Conservation (phyloP, 2,888 invertebrate species). For the Chelonus formosanus region DNA sequence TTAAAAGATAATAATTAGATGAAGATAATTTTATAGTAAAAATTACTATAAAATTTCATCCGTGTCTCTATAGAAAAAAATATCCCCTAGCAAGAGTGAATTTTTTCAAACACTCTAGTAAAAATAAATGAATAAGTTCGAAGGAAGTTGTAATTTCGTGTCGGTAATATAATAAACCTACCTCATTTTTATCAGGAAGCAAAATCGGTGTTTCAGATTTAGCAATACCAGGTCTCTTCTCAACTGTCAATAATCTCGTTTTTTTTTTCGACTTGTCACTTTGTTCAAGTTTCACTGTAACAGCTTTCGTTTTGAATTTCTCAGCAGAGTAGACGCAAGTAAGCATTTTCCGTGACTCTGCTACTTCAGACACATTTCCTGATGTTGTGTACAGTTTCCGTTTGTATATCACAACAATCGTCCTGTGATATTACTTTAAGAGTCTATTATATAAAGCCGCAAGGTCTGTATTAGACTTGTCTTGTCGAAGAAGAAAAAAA, state of each 20-base stretch:
- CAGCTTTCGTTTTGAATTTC: constrained; percentile 58
- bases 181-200: constrained; percentile 46
- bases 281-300: constrained; percentile 55
- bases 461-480: no score
- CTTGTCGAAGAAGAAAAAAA: not conserved
- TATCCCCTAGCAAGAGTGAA: no score
- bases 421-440: no score
- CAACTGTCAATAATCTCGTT: constrained; percentile 50
- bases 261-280: constrained; percentile 55
- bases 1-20: no score
- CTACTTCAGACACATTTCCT: constrained; percentile 20
- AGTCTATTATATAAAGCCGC: no score
- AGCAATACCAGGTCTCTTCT: constrained; percentile 46
- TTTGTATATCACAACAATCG: no score
- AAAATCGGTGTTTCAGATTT: constrained; percentile 33
- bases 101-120: no score
- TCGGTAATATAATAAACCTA: constrained; percentile 40
- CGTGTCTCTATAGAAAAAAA: no score
- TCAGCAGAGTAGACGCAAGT: constrained; percentile 62
- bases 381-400: not conserved
- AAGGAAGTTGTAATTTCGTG: constrained; percentile 3
- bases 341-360: constrained; percentile 48
- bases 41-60: no score
- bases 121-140: no score
- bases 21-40: no score